Evolutionary conservation across 35 echinoderm and acorn worm genomes (phyloP), one percentile per base, ranked within the genome.

Genomic region (Holothuria glaberrima): DNA sequence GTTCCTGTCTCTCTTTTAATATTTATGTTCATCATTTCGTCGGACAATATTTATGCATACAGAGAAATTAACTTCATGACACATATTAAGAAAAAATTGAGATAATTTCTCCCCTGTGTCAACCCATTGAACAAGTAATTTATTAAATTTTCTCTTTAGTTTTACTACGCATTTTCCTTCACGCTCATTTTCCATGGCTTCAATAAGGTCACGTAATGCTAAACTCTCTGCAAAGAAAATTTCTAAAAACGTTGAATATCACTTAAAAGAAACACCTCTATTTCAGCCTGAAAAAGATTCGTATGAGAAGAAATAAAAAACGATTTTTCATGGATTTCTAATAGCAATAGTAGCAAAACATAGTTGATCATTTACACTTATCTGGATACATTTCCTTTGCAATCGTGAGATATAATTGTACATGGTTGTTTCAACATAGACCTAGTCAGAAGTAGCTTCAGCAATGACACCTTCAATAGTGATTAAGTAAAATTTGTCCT

Each of bases 231-330:
- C 63, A 66, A 66, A 66, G 28, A 16, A 9, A 19, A 66, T 66
- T 66, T 66, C 63, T 29, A n/a, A n/a, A 66, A 66, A 66, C 63
- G 63, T 66, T 66, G 63, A 66, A 6, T 66, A n/a, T n/a, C n/a
- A n/a, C n/a, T n/a, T n/a, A n/a, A n/a, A n/a, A n/a, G n/a, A 61
- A 61, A 61, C 16, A 0, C 16, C 58, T 61, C 0, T 61, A 14
- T n/a, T 61, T 61, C 58, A 61, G 16, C n/a, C 58, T 61, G 58
- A 18, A 61, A 14, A 61, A 18, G 58, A 18, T 61, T 61, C 58
- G 16, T 61, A 61, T 61, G 0, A 61, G 58, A 14, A 61, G 58
- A 61, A 61, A 18, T 18, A 61, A n/a, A 61, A 61, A 61, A 0
- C 16, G 58, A 61, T n/a, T 61, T 61, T 18, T n/a, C 58, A 61